A percentile compares a stretch with the other conserved stretches of the same genome.
Conservation (phyloP, 2,113 vertebrate genomes). For the Sturnus vulgaris region DNA sequence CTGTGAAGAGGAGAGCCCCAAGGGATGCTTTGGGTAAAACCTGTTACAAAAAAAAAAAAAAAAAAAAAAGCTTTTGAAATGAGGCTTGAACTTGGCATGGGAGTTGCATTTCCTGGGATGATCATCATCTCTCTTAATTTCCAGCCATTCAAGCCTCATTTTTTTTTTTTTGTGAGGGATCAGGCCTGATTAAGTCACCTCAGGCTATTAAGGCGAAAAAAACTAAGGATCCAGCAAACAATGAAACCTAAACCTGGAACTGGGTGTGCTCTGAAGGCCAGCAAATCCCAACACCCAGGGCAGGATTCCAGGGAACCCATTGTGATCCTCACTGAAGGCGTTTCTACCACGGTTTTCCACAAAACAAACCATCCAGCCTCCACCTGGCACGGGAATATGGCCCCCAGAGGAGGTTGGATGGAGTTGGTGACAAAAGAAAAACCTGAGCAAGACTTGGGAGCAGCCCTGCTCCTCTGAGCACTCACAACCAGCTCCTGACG, state of each 20-base stretch:
- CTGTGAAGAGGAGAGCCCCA: not conserved
- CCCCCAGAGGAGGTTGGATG: not conserved
- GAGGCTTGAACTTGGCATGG: not conserved
- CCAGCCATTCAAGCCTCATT: not conserved
- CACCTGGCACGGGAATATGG: accelerated
- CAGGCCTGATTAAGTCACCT: not conserved
- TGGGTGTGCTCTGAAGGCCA: not conserved
- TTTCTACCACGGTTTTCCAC: accelerated
- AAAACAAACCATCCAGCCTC: not conserved
- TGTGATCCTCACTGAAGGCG: accelerated
- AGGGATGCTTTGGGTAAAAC: not conserved
- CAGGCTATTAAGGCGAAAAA: not conserved
- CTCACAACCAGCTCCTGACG: not conserved
- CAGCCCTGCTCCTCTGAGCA: not conserved
- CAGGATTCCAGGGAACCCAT: not conserved
- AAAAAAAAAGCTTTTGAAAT: not conserved
- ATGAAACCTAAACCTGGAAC: not conserved
- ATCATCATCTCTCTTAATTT: not conserved
- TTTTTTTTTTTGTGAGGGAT: not conserved
- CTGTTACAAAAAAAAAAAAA: too few relatives aligned
- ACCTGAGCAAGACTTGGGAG: not conserved
- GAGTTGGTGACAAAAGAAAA: not conserved
- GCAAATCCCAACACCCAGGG: not conserved
- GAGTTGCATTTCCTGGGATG: not conserved
- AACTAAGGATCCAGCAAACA: not conserved